Evolutionary conservation across 2,797 vertebrate species (phyloP), one percentile per base, ranked within the genome.

Genomic region (Steatocranus sp.): DNA sequence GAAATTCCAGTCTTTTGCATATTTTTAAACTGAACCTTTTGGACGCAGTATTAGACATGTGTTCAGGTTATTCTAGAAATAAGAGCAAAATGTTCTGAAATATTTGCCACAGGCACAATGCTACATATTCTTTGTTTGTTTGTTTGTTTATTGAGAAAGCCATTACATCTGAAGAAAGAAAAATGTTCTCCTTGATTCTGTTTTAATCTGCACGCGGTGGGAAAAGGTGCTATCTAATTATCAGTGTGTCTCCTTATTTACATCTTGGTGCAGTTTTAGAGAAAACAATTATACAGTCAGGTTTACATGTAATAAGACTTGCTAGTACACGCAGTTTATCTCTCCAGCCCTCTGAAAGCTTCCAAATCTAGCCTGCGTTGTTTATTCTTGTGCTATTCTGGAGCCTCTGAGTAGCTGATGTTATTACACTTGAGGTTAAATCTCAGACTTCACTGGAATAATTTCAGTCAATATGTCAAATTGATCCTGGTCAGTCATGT

Each of bases 401-500:
- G 43, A 30, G 54, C 36, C 56, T 80, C 8, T 14, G 12, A 54
- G 51, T 0, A 41, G 56, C 58, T 32, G 20, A 80, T 48, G 78
- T 80, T 76, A 79, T 32, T 78, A 17, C 63, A 12, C 82, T 7
- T 7, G 3, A 18, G 58, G 34, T 74, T 23, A 61, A 82, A 88
- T 84, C 81, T 58, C 53, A 54, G 74, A 88, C 68, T 83, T 88
- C 32, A 30, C 80, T 70, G 78, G 41, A 83, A 79, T 86, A 63
- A 91, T 90, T 88, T 74, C 38, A 83, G 82, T 86, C 79, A 56
- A 86, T 84, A 73, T 81, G 86, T 83, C 68, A 83, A n/a, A 89
- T 79, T 81, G 81, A 88, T 88, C 79, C 43, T 75, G 68, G 32
- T 77, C 79, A 75, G 78, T 58, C 79, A 32, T 79, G 82, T 58